Evolutionary conservation across 2,888 invertebrate genomes (phyloP).

Genomic region (Tridacna crocea): DNA sequence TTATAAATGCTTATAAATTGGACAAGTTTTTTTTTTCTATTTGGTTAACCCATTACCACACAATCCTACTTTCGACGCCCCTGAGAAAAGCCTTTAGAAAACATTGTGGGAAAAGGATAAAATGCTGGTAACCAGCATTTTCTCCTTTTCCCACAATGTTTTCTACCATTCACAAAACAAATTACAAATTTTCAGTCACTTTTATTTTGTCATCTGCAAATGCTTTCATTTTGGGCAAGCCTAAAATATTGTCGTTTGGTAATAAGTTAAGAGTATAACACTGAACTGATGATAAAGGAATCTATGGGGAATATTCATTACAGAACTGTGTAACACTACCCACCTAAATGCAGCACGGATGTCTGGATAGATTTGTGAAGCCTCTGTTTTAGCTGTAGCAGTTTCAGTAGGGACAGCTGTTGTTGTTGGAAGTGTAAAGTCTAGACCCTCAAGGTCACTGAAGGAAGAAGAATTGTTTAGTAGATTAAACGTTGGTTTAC

Average conservation of each 20-base stretch:
- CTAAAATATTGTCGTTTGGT: background rate
- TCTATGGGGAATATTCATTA: too few species aligned
- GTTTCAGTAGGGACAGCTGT: constrained; percentile 51
- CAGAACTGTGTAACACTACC: background rate
- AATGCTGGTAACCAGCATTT: background rate
- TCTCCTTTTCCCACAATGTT: background rate
- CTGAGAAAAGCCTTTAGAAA: too few species aligned
- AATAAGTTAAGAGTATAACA: background rate
- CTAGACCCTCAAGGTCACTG: constrained; percentile 73
- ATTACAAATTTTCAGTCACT: too few species aligned
- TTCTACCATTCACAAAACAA: background rate
- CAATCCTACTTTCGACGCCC: too few species aligned
- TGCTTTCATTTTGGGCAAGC: background rate
- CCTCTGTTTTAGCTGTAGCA: constrained; percentile 31
- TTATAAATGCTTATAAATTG: too few species aligned
- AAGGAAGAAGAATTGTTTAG: constrained; percentile 41
- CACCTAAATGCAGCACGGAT: constrained; percentile 75
- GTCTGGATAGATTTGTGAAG: constrained; percentile 71
- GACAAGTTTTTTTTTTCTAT: too few species aligned
- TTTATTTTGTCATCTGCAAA: too few species aligned
- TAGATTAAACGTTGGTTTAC: background rate
- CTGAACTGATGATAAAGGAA: background rate
- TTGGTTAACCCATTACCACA: too few species aligned
- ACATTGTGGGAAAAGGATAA: background rate
- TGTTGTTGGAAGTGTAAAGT: constrained; percentile 58